phyloP scores from a whole-genome alignment of 2,113 vertebrate species.

The Ammodramus savannarum region DNA sequence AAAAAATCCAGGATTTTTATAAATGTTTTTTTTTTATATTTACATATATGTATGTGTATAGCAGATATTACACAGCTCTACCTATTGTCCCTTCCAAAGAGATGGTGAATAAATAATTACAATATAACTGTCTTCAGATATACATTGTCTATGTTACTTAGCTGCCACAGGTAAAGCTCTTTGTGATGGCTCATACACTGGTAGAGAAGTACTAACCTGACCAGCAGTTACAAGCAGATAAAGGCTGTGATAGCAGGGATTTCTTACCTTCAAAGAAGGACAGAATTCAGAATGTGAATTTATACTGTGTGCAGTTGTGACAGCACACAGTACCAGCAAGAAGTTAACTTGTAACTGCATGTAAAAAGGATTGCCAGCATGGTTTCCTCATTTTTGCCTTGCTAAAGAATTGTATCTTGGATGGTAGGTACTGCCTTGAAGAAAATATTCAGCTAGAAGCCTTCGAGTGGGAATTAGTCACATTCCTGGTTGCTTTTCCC shows the following conservation, averaged over 20 bases:
- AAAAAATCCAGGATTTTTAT: neutral
- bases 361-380: neutral
- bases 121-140: neutral
- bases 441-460: neutral
- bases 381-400: neutral
- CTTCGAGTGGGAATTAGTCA: neutral
- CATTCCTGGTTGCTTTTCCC: neutral
- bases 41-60: neutral
- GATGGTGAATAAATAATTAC: neutral
- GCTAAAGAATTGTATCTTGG: neutral
- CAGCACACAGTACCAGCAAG: neutral
- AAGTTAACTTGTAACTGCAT: neutral
- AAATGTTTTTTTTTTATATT: neutral
- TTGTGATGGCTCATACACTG: neutral
- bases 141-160: neutral
- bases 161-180: neutral
- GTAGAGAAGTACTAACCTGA: neutral
- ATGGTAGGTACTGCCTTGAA: neutral
- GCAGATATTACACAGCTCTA: neutral
- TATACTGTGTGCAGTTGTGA: neutral
- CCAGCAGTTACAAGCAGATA: neutral
- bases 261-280: conserved; percentile 49
- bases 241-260: neutral
- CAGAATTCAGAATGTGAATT: neutral
- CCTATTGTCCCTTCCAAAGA: neutral